A percentile compares a stretch with the other conserved stretches of the same genome.
Conservation (phyloP, 2,888 invertebrate species). For the Junonia oenone region DNA sequence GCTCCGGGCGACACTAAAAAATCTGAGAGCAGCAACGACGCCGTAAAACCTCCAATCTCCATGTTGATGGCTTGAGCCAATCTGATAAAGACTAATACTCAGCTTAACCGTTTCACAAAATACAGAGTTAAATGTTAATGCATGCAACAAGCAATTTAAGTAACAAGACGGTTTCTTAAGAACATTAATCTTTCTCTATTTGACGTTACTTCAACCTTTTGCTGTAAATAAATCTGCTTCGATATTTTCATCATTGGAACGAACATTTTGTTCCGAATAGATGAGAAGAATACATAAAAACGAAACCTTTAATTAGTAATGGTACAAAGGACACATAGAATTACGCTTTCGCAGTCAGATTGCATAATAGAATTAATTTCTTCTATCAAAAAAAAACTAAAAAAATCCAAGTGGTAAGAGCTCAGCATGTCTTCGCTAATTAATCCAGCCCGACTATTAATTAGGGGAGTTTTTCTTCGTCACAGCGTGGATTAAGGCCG, state of each 20-base stretch:
- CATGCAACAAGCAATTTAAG: neutral
- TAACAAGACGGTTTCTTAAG: too few species aligned
- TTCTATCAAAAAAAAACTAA: constrained; percentile 21
- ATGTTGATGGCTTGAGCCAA: constrained; percentile 18
- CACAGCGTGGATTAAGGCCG: constrained; percentile 52
- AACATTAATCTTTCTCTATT: too few species aligned
- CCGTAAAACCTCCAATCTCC: constrained; percentile 23
- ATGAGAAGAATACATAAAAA: too few species aligned
- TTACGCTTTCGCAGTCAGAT: neutral
- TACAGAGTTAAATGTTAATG: neutral
- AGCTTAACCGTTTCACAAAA: constrained; percentile 10
- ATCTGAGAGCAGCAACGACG: constrained; percentile 14
- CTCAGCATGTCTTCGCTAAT: constrained; percentile 54
- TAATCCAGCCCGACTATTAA: constrained; percentile 70
- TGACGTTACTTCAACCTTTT: too few species aligned
- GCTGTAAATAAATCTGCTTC: neutral
- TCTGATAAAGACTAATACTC: constrained; percentile 20
- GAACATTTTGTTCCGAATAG: neutral
- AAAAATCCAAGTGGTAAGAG: constrained; percentile 46
- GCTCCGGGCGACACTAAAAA: constrained; percentile 24
- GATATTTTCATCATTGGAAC: neutral
- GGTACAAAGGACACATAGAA: neutral
- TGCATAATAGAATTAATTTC: constrained; percentile 12
- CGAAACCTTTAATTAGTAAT: neutral
- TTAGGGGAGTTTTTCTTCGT: constrained; percentile 66